A percentile compares a stretch with the other conserved stretches of the same genome.
Conservation (phyloP, 2,888 invertebrate genomes). For the Diploptera punctata region DNA sequence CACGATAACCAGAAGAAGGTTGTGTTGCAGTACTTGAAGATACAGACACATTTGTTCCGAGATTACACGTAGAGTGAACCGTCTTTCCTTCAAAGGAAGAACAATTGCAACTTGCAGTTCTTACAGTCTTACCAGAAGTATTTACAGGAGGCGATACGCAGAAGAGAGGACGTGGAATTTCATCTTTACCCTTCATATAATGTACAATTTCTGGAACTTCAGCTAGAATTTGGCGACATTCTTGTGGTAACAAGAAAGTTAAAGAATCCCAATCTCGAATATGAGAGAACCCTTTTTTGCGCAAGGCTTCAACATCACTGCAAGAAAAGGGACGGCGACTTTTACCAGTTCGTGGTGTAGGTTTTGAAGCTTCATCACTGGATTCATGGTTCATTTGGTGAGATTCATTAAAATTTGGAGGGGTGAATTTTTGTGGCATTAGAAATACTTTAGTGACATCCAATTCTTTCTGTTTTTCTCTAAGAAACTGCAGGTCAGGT, state of each 20-base stretch:
- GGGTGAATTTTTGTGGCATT: conserved; percentile 35
- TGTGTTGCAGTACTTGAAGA: conserved; percentile 54
- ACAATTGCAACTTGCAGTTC: conserved; percentile 33
- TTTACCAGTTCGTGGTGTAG: neutral
- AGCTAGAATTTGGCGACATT: conserved; percentile 78
- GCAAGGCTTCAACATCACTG: conserved; percentile 81
- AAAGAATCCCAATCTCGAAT: conserved; percentile 94
- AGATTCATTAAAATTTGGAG: neutral
- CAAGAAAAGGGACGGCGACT: conserved; percentile 75
- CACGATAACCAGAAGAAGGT: conserved; percentile 85
- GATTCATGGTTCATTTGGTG: neutral
- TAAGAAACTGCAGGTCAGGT: conserved; percentile 86
- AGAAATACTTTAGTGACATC: conserved; percentile 70
- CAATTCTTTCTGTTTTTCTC: conserved; percentile 56
- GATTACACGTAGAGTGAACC: neutral
- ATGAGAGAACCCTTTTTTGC: conserved; percentile 81
- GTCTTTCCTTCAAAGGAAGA: conserved; percentile 17
- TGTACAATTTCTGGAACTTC: conserved; percentile 80
- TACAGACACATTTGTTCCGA: conserved; percentile 22
- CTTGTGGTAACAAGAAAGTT: conserved; percentile 84
- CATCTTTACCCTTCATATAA: conserved; percentile 65
- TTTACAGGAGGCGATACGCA: conserved; percentile 59
- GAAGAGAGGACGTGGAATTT: conserved; percentile 64
- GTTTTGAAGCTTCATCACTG: neutral
- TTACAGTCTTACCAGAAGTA: neutral